Evolutionary conservation across 2,797 vertebrate species (phyloP).

Genomic region (Megalops cyprinoides): DNA sequence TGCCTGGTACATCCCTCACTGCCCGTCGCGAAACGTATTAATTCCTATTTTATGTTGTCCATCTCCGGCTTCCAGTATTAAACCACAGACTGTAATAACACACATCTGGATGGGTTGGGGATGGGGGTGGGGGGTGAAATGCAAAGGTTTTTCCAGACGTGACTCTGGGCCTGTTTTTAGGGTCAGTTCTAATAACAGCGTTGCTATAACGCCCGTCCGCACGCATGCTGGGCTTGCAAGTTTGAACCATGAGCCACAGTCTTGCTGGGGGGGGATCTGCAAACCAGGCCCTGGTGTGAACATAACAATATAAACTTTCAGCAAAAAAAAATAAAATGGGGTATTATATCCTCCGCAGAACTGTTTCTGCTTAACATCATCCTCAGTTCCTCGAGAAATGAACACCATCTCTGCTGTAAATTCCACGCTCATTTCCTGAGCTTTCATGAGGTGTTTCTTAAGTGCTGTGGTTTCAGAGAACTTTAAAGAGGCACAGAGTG

Average conservation of each 20-base stretch:
- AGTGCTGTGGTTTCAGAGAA: background rate
- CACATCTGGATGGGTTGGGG: conserved; percentile 37
- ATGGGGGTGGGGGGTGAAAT: conserved; percentile 5
- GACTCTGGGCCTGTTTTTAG: background rate
- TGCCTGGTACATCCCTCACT: conserved; percentile 5
- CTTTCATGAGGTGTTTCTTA: background rate
- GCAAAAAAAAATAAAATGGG: background rate
- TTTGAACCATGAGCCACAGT: background rate
- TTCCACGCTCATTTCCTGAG: background rate
- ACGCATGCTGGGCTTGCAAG: background rate
- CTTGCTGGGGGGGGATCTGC: background rate
- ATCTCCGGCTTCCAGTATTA: conserved; percentile 30
- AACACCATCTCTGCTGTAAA: background rate
- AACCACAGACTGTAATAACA: conserved; percentile 28
- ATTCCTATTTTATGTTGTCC: conserved; percentile 39
- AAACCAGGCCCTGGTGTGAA: conserved; percentile 12
- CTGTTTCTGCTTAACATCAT: conserved; percentile 25
- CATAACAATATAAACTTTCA: conserved; percentile 5
- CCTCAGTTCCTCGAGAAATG: background rate
- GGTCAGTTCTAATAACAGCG: conserved; percentile 1
- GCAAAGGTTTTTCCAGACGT: conserved; percentile 7
- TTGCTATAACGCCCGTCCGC: background rate
- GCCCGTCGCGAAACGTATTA: conserved; percentile 30
- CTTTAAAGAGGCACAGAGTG: conserved; percentile 3
- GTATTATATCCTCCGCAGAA: conserved; percentile 9